A percentile compares a stretch with the other conserved stretches of the same genome.
Evolutionary conservation across 2,113 vertebrate genomes (phyloP).

Genomic region (Columbina picui): DNA sequence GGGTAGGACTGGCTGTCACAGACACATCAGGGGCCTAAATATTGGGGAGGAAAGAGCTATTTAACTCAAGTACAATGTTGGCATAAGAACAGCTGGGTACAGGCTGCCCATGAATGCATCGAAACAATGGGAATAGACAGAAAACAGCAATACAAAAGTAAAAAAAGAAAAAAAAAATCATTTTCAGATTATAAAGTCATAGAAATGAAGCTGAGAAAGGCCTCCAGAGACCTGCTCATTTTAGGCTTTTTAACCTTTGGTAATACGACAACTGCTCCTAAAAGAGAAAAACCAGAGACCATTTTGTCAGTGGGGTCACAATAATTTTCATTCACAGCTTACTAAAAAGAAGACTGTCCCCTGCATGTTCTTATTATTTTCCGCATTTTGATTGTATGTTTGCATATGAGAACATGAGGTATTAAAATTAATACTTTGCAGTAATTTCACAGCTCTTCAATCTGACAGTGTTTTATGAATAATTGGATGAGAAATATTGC

Average conservation of each 20-base stretch:
- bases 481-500: not conserved
- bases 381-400: not conserved
- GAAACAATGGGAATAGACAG: slow-evolving; percentile 46
- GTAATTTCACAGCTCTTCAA: not conserved
- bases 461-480: not conserved
- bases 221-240: not conserved
- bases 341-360: not conserved
- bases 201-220: not conserved
- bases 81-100: slow-evolving; percentile 46
- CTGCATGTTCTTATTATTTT: not conserved
- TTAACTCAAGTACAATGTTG: slow-evolving; percentile 63
- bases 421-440: slow-evolving; percentile 2
- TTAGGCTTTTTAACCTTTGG: not conserved
- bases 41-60: not conserved
- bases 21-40: slow-evolving; percentile 9
- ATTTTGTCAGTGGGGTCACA: not conserved
- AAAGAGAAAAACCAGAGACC: slow-evolving; percentile 2
- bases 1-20: not conserved
- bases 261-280: not conserved
- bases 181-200: slow-evolving; percentile 45
- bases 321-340: not conserved
- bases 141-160: slow-evolving; percentile 20
- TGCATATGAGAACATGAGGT: not conserved
- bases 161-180: not conserved
- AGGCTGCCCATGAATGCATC: slow-evolving; percentile 45